Evolutionary conservation across 2,888 invertebrate species (phyloP).

Genomic region (Coelinius sp.): DNA sequence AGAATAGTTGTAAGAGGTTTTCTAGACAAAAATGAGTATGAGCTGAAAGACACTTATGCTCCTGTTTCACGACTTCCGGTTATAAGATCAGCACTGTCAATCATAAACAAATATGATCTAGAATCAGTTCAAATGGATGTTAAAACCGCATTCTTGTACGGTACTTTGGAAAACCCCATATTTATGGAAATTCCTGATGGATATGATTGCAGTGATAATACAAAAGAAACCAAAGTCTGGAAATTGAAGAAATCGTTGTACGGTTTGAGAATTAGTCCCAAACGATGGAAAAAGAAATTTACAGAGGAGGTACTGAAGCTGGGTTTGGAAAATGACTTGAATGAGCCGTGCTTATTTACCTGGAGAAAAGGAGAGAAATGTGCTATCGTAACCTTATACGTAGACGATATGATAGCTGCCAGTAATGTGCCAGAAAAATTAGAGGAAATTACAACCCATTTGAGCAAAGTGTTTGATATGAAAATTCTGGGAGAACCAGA

Average conservation of each 20-base stretch:
- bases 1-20: conserved; percentile 36
- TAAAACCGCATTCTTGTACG: conserved; percentile 48
- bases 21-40: conserved; percentile 39
- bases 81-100: conserved; percentile 38
- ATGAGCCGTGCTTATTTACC: not conserved
- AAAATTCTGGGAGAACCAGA: conserved; percentile 41
- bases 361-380: not conserved
- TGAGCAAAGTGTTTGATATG: conserved; percentile 37
- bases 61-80: conserved; percentile 43
- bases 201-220: not conserved
- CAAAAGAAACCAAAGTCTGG: not conserved
- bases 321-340: not conserved
- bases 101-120: conserved; percentile 36
- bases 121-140: conserved; percentile 47
- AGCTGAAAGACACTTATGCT: conserved; percentile 31
- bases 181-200: conserved; percentile 43
- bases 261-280: not conserved
- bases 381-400: conserved; percentile 28
- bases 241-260: not conserved
- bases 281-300: not conserved
- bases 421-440: conserved; percentile 3
- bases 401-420: conserved; percentile 43
- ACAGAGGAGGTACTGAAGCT: not conserved
- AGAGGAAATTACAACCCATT: conserved; percentile 4
- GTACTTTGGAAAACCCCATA: conserved; percentile 39